A percentile compares a stretch with the other conserved stretches of the same genome.
Conservation (phyloP, 1,140 invertebrate species). For the Bombus vancouverensis region DNA sequence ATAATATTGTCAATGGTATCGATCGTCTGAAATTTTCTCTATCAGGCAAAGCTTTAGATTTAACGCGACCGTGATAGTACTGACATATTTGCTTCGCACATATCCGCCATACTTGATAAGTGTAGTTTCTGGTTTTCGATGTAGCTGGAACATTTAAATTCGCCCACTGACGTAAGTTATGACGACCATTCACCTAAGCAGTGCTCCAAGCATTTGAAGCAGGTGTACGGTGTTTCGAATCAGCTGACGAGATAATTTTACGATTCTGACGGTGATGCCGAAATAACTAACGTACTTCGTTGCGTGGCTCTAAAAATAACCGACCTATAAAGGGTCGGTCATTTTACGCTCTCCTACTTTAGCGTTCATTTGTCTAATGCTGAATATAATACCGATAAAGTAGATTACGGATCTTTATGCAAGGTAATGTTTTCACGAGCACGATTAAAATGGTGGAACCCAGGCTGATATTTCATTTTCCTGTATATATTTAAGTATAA, state of each 20-base stretch:
- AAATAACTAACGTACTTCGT: constrained; percentile 53
- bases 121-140: not conserved
- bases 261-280: constrained; percentile 37
- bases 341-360: constrained; percentile 35
- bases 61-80: no score
- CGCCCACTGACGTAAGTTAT: no score
- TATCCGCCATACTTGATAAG: no score
- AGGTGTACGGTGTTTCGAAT: constrained; percentile 10
- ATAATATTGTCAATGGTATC: no score
- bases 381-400: not conserved
- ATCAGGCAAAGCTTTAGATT: not conserved
- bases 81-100: not conserved
- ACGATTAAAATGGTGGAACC: no score
- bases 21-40: not conserved
- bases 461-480: no score
- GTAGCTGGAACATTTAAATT: not conserved
- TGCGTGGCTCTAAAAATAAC: constrained; percentile 54
- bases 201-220: not conserved
- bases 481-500: no score
- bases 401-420: not conserved
- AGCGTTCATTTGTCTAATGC: not conserved
- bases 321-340: constrained; percentile 60
- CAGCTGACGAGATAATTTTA: constrained; percentile 43
- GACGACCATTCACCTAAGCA: not conserved
- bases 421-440: no score